Base-by-base conservation (phyloP, 2,888 invertebrate species). In the Harpagoxenus sublaevis region DNA sequence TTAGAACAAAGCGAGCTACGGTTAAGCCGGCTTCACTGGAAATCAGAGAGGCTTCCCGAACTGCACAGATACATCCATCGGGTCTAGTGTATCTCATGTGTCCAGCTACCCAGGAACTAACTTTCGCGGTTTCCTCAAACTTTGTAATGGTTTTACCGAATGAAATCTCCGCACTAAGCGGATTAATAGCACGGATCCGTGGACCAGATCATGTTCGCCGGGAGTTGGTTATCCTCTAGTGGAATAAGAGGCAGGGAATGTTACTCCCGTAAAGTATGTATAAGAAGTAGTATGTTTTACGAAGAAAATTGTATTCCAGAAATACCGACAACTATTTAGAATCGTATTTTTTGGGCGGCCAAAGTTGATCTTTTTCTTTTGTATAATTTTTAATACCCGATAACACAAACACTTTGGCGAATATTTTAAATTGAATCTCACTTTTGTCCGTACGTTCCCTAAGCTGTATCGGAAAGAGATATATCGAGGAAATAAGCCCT, bases 141-240 rank as follows among this genome's bases (percentile, higher is more conserved):
- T 85, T 87, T 35, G 57, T 87, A 83, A 88, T 84, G 81, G 83
- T 87, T 90, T 81, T 60, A 88, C 63, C 42, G 90, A 85, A 85
- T 85, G 75, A 81, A 81, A 85, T 81, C 31, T 65, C 66, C 18
- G 18, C 31, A 62, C 84, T 89, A 88, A 89, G 89, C 73, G 79
- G 88, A 89, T 89, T 88, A 89, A 81, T 71, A 82, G 71, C 71
- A 57, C 70, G 55, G 63, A 86, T 83, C 83, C 75, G 75, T 70
- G 78, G 83, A 35, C 73, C 70, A 57, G 70, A 85, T 77, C 74
- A 31, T 68, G 66, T 66, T 85, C 60, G 57, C 53, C 62, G 71
- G 45, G 75, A 86, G 60, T 85, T 77, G 57, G 68, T 55, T 62
- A 62, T 55, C 39, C 60, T 45, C 31, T 9, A 9, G 31, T 45